A percentile compares a stretch with the other conserved stretches of the same genome.
Conservation (phyloP, 2,888 invertebrate genomes). For the Cheilosia soror region DNA sequence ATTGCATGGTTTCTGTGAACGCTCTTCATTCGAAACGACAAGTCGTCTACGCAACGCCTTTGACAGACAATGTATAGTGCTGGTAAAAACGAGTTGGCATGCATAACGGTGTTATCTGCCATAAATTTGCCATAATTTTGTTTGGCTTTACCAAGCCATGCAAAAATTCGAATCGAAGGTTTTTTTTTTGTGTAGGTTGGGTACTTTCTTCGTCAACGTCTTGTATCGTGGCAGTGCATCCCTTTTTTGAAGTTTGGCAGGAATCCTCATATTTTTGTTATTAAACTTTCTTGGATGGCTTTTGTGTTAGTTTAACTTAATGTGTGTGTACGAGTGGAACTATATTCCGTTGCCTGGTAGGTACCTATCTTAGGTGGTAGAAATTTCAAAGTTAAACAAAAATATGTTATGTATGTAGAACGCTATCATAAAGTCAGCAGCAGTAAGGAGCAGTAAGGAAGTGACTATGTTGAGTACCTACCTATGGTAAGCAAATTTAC, state of each 20-base stretch:
- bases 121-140: slow-evolving; percentile 71
- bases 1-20: not conserved
- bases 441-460: not conserved
- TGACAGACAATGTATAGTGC: not conserved
- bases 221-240: slow-evolving; percentile 15
- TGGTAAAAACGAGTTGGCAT: slow-evolving; percentile 24
- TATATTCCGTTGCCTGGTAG: not conserved
- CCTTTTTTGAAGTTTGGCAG: slow-evolving; percentile 21
- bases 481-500: no score
- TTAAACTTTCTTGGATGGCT: slow-evolving; percentile 25
- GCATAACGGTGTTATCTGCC: slow-evolving; percentile 64
- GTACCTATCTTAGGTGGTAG: not conserved
- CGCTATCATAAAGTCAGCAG: not conserved
- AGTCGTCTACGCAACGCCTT: slow-evolving; percentile 18
- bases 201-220: slow-evolving; percentile 15
- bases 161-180: slow-evolving; percentile 44
- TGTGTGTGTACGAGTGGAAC: not conserved
- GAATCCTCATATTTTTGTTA: slow-evolving; percentile 12
- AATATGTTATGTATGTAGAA: not conserved
- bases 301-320: not conserved
- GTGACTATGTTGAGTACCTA: no score
- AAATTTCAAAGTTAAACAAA: not conserved
- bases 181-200: not conserved
- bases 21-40: slow-evolving; percentile 12
- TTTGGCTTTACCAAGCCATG: slow-evolving; percentile 68